These are phyloP conservation scores for Furcifer pardalis DNA, from an alignment of 2,797 vertebrate genomes.

Conservation along the genomic window DNA sequence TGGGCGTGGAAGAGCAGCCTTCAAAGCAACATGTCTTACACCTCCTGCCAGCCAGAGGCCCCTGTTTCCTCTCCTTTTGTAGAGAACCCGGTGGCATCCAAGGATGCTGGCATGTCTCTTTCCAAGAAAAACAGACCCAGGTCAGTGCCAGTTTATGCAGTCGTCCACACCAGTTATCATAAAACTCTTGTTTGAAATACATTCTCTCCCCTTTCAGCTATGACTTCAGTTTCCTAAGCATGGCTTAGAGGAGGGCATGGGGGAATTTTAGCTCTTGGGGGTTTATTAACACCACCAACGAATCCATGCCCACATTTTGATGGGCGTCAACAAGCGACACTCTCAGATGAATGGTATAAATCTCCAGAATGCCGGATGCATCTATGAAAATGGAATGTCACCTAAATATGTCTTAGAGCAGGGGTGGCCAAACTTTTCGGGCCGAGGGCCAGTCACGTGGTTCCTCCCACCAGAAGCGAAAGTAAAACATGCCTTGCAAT, in stretches of 20 bases:
- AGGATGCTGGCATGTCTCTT: not conserved
- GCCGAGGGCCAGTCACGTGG: too few relatives aligned
- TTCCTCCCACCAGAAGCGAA: too few relatives aligned
- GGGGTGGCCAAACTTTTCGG: too few relatives aligned
- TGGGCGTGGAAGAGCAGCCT: conserved; percentile 28
- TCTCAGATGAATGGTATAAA: not conserved
- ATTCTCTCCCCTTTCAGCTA: too few relatives aligned
- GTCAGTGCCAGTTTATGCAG: not conserved
- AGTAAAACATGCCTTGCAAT: too few relatives aligned
- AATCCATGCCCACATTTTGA: not conserved
- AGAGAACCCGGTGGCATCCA: not conserved
- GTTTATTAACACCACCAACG: too few relatives aligned
- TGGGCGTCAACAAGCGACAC: too few relatives aligned
- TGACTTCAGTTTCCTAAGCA: not conserved
- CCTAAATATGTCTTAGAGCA: not conserved
- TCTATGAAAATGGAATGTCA: not conserved
- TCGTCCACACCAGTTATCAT: not conserved
- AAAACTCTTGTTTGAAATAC: not conserved
- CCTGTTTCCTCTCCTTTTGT: not conserved
- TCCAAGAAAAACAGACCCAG: not conserved
- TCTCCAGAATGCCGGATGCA: not conserved
- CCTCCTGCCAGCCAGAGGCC: conserved; percentile 3
- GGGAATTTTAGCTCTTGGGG: not conserved
- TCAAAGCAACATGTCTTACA: not conserved
- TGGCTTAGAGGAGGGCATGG: too few relatives aligned